Conservation (phyloP, 2,888 invertebrate genomes). For the Stenodema calcarata region DNA sequence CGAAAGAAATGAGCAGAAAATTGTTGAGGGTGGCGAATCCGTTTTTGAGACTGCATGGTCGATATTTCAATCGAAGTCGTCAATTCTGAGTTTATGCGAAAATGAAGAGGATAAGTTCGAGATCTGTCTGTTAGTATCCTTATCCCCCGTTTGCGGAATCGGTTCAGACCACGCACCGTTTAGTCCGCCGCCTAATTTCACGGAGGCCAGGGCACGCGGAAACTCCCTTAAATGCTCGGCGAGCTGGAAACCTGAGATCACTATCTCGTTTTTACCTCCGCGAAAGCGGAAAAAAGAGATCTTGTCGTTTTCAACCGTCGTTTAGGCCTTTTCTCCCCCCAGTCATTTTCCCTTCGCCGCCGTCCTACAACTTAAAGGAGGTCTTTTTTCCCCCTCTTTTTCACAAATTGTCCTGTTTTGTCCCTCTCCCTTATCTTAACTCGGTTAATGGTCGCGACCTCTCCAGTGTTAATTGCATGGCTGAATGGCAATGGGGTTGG, state of each 20-base stretch:
- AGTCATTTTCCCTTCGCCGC: not conserved
- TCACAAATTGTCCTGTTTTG: slow-evolving; percentile 13
- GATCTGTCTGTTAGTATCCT: too few relatives aligned
- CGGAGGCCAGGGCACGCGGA: not conserved
- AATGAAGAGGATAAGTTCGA: too few relatives aligned
- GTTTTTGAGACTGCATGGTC: too few relatives aligned
- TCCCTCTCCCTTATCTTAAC: not conserved
- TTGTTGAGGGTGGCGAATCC: too few relatives aligned
- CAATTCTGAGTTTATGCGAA: too few relatives aligned
- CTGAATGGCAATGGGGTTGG: not conserved
- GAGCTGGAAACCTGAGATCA: not conserved
- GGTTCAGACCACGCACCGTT: not conserved
- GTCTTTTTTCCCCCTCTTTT: too few relatives aligned
- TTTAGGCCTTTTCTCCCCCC: not conserved
- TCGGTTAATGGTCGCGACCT: not conserved
- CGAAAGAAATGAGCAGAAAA: too few relatives aligned
- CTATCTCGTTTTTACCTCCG: not conserved
- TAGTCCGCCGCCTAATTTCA: not conserved
- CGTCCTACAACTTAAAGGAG: not conserved
- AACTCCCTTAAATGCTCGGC: not conserved
- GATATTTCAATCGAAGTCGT: too few relatives aligned
- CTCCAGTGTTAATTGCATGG: not conserved
- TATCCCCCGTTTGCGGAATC: not conserved
- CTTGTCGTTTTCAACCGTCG: not conserved
- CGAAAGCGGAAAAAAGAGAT: not conserved